Conservation (phyloP, 2,113 vertebrate genomes). For the Petaurus breviceps region DNA sequence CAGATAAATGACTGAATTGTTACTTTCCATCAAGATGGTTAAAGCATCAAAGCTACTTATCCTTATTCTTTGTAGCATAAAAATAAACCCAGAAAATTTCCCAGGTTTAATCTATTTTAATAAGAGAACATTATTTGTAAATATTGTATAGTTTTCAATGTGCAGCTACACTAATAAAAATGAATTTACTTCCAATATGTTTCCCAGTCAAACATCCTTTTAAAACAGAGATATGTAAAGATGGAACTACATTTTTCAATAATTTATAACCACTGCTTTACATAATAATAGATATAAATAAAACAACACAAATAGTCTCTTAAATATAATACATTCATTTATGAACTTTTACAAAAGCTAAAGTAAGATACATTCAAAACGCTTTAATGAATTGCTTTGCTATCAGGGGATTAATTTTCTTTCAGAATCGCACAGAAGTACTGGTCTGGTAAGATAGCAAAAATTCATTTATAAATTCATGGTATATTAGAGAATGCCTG, state of each 20-base stretch:
- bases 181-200: slow-evolving; percentile 35
- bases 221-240: background rate
- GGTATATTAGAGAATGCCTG: background rate
- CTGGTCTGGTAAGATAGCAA: slow-evolving; percentile 7
- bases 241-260: background rate
- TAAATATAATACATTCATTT: slow-evolving; percentile 13
- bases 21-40: slow-evolving; percentile 12
- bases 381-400: slow-evolving; percentile 33
- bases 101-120: background rate
- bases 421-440: slow-evolving; percentile 18
- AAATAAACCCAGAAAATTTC: slow-evolving; percentile 17
- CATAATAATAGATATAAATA: background rate
- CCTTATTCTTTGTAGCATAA: background rate
- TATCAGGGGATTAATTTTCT: slow-evolving; percentile 42
- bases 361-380: slow-evolving; percentile 13
- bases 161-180: background rate
- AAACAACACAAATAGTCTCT: slow-evolving; percentile 25
- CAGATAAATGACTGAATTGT: slow-evolving; percentile 21
- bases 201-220: slow-evolving; percentile 3
- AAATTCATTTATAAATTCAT: slow-evolving; percentile 15
- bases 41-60: background rate
- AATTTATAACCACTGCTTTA: background rate
- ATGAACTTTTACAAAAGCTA: background rate
- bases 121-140: background rate
- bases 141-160: slow-evolving; percentile 30